These are phyloP conservation scores for Linnaemya tessellans DNA, from an alignment of 2,888 invertebrate species.

Conservation along the genomic window DNA sequence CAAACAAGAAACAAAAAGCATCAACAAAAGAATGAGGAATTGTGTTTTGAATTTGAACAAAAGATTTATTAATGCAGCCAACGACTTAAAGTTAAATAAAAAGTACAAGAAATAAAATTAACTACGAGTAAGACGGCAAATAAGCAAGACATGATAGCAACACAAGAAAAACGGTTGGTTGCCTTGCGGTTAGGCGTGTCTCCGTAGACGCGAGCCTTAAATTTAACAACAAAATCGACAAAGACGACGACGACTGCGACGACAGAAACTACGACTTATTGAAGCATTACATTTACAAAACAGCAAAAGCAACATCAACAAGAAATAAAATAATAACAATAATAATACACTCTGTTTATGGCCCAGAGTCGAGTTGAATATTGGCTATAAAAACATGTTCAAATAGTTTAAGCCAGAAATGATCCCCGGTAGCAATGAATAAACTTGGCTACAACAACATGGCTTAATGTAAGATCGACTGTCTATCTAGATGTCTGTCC, in stretches of 20 bases:
- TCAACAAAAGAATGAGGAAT: slow-evolving; percentile 66
- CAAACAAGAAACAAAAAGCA: background rate
- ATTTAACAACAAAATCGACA: slow-evolving; percentile 75
- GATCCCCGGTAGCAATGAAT: slow-evolving; percentile 81
- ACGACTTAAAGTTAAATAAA: slow-evolving; percentile 35
- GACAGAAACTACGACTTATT: slow-evolving; percentile 56
- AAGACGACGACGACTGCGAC: slow-evolving; percentile 18
- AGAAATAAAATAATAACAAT: slow-evolving; percentile 1
- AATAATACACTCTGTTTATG: slow-evolving; percentile 35
- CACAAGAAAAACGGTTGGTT: slow-evolving; percentile 70
- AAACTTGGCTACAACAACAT: slow-evolving; percentile 73
- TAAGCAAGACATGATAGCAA: slow-evolving; percentile 42
- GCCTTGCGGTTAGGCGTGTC: slow-evolving; percentile 81
- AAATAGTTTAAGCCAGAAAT: slow-evolving; percentile 73
- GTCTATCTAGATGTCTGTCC: background rate
- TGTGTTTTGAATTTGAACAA: slow-evolving; percentile 70
- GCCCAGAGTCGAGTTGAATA: slow-evolving; percentile 22
- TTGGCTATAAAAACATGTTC: slow-evolving; percentile 47
- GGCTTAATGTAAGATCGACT: slow-evolving; percentile 52
- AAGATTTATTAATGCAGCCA: slow-evolving; percentile 66
- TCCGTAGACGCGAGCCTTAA: slow-evolving; percentile 73
- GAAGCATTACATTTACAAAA: slow-evolving; percentile 66
- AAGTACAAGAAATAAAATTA: slow-evolving; percentile 45
- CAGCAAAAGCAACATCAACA: slow-evolving; percentile 37
- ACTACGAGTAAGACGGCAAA: slow-evolving; percentile 4